Conservation (phyloP, 1,140 invertebrate genomes). For the Nymphalis io region DNA sequence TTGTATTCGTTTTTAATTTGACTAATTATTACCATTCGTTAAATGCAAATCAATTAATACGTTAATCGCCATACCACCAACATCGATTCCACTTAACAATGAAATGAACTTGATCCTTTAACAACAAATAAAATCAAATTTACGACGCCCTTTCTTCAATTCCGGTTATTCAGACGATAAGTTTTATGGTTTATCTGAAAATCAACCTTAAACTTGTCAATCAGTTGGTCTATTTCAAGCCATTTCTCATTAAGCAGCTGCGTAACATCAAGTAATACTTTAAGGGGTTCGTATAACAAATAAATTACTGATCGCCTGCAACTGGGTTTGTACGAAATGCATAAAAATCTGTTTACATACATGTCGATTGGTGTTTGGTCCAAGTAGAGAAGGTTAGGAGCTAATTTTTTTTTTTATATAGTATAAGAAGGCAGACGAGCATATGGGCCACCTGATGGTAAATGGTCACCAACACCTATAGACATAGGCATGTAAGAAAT, state of each 20-base stretch:
- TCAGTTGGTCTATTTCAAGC: slow-evolving; percentile 29
- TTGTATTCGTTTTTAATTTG: too few species aligned
- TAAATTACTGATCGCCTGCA: slow-evolving; percentile 46
- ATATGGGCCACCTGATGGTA: too few species aligned
- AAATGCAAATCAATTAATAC: neutral
- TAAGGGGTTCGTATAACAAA: slow-evolving; percentile 39
- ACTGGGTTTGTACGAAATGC: slow-evolving; percentile 38
- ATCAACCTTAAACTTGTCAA: slow-evolving; percentile 41
- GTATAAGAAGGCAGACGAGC: too few species aligned
- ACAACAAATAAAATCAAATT: slow-evolving; percentile 3
- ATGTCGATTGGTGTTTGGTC: slow-evolving; percentile 31
- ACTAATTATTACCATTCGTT: too few species aligned
- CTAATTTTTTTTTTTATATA: too few species aligned
- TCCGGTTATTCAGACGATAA: neutral
- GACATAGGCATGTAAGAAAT: too few species aligned
- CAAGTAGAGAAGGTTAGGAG: too few species aligned
- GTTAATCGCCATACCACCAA: neutral
- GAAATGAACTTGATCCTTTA: neutral
- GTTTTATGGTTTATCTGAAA: neutral
- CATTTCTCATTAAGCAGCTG: slow-evolving; percentile 26
- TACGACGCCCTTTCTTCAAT: slow-evolving; percentile 3
- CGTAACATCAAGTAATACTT: slow-evolving; percentile 9
- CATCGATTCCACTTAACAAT: neutral
- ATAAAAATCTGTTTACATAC: slow-evolving; percentile 33
- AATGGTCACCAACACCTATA: too few species aligned